Conservation (phyloP, 53 echinoderm and acorn worm species). For the Holothuria leucospilota region DNA sequence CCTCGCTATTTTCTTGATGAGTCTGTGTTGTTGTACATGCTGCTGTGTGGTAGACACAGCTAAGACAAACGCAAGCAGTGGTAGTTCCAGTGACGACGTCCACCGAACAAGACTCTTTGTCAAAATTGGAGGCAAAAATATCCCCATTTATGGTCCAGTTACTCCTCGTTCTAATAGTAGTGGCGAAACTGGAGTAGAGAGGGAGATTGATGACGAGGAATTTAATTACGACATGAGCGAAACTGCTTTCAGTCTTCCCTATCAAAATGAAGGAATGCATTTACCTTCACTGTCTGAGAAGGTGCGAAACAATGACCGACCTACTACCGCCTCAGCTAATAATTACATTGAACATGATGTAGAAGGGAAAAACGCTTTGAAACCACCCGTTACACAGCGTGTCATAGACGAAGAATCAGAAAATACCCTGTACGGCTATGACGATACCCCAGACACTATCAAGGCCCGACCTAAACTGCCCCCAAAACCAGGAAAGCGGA, state of each 20-base stretch:
- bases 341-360: neutral
- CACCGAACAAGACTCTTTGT: neutral
- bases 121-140: neutral
- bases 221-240: neutral
- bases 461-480: too few species aligned
- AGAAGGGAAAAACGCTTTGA: too few species aligned
- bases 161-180: neutral
- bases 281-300: too few species aligned
- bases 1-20: neutral
- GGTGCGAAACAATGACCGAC: too few species aligned
- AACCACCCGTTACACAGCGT: neutral
- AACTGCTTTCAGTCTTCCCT: too few species aligned
- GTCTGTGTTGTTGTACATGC: slow-evolving; percentile 34
- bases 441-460: neutral
- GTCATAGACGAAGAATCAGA: neutral
- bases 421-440: neutral
- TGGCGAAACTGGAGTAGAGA: neutral
- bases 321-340: neutral
- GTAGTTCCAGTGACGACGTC: too few species aligned
- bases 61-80: too few species aligned
- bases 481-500: too few species aligned
- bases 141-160: slow-evolving; percentile 37
- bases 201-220: neutral
- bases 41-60: slow-evolving; percentile 16
- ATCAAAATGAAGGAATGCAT: too few species aligned